Conservation (phyloP, 1,140 invertebrate species). For the Diorhabda carinulata region DNA sequence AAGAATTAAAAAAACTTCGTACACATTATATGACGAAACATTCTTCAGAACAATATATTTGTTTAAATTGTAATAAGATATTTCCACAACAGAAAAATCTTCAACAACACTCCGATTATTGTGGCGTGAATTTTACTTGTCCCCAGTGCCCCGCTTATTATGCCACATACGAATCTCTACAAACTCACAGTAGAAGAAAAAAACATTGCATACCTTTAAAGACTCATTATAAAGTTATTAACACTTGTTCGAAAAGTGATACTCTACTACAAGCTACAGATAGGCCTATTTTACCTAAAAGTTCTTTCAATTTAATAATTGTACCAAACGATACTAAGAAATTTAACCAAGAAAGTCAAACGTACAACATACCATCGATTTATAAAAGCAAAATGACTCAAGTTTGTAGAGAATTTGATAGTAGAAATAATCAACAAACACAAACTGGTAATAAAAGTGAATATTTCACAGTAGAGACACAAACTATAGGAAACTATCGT, state of each 20-base stretch:
- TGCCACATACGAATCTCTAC: slow-evolving; percentile 54
- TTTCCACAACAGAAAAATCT: slow-evolving; percentile 54
- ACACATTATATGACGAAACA: slow-evolving; percentile 64
- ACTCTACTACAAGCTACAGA: slow-evolving; percentile 2
- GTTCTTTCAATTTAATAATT: slow-evolving; percentile 22
- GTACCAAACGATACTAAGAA: slow-evolving; percentile 1
- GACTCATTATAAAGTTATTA: slow-evolving; percentile 29
- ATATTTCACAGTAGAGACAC: slow-evolving; percentile 50
- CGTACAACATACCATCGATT: slow-evolving; percentile 20
- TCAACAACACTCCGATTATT: slow-evolving; percentile 52
- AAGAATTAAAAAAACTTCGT: slow-evolving; percentile 43
- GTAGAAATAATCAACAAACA: slow-evolving; percentile 48
- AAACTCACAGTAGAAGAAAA: slow-evolving; percentile 56
- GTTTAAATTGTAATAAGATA: slow-evolving; percentile 53
- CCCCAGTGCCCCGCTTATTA: slow-evolving; percentile 53
- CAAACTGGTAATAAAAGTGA: slow-evolving; percentile 48
- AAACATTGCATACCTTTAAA: slow-evolving; percentile 48
- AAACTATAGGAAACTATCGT: slow-evolving; percentile 47
- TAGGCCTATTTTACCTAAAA: slow-evolving; percentile 29
- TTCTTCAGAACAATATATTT: slow-evolving; percentile 53
- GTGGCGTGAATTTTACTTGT: slow-evolving; percentile 52
- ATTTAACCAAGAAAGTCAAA: slow-evolving; percentile 34
- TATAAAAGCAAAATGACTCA: slow-evolving; percentile 36
- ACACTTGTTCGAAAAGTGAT: slow-evolving; percentile 20
- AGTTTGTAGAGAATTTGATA: slow-evolving; percentile 26